Base-by-base conservation (phyloP, 1,140 invertebrate species). In the Plutomurus gul region DNA sequence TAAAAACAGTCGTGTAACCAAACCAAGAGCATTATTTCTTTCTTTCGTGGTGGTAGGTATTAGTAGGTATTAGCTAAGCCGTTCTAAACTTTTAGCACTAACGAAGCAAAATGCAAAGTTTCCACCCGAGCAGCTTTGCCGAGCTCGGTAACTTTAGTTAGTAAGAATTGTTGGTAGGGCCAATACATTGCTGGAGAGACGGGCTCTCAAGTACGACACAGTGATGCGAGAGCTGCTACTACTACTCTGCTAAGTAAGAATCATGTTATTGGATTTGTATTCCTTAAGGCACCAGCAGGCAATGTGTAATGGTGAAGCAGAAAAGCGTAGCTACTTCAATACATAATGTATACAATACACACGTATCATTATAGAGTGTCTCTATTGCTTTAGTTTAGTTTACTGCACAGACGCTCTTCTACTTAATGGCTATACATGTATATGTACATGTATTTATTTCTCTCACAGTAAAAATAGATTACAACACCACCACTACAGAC, bases 41-140 rank as follows among this genome's bases (percentile, higher is more conserved):
- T 33, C 51, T 30, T 36, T 33, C 36, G 7, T 65, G 22, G 18
- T 16, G 36, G 56, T 13, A 51, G 7, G 20, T 51, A 65, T 65
- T 36, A 65, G 56, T n/a, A n/a, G n/a, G n/a, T n/a, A 7, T 65
- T 60, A 22, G 3, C 40, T 30, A 27, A 46, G 43, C 46, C 72
- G 46, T 74, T 47, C 25, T 22, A 74, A 47, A 74, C 43, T 74
- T 46, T 47, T 74, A 27, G n/a, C 43, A 39, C 39, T 72, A 72
- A 72, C 70, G 40, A 47, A 74, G 72, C 39, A 74, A 74, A 74
- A 74, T 74, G 72, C 72, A 74, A 74, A 74, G 72, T 74, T 74
- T 74, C 30, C 10, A 47, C 40, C 72, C 43, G 13, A 56, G 20
- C 16, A 13, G 22, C 25, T 56, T 25, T 22, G 25, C 8, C 16